These are phyloP conservation scores for Malthinus flaveolus DNA, from an alignment of 2,888 invertebrate genomes.

Conservation along the genomic window DNA sequence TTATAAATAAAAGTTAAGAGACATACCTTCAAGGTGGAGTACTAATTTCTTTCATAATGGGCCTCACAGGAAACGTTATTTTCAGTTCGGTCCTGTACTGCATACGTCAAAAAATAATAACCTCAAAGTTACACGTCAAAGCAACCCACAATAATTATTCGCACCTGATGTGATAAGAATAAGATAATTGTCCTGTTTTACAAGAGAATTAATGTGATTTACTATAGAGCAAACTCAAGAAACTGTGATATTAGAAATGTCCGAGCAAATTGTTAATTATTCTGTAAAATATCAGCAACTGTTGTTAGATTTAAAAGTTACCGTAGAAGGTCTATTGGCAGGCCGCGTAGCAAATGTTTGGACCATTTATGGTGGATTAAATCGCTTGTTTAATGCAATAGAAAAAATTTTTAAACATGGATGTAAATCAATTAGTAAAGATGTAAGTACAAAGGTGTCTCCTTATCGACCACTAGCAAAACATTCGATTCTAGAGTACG, in stretches of 20 bases:
- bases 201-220: no score
- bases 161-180: no score
- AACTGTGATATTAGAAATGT: not conserved
- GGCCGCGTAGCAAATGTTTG: constrained; percentile 63
- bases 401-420: constrained; percentile 63
- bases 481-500: constrained; percentile 52
- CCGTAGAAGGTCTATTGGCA: constrained; percentile 61
- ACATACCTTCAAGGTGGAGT: no score
- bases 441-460: constrained; percentile 44
- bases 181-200: no score
- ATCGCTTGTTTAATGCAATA: constrained; percentile 58
- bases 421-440: constrained; percentile 53
- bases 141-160: no score
- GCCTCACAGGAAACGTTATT: not conserved
- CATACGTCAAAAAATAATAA: not conserved
- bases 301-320: constrained; percentile 58
- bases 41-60: not conserved
- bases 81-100: not conserved
- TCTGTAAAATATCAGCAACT: constrained; percentile 54
- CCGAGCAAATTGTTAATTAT: constrained; percentile 9
- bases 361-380: constrained; percentile 63
- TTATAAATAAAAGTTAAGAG: no score
- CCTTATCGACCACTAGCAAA: constrained; percentile 1
- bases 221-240: not conserved
- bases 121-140: not conserved